A percentile compares a stretch with the other conserved stretches of the same genome.
Evolutionary conservation across 2,113 vertebrate genomes (phyloP).

Genomic region (Heterotis niloticus): DNA sequence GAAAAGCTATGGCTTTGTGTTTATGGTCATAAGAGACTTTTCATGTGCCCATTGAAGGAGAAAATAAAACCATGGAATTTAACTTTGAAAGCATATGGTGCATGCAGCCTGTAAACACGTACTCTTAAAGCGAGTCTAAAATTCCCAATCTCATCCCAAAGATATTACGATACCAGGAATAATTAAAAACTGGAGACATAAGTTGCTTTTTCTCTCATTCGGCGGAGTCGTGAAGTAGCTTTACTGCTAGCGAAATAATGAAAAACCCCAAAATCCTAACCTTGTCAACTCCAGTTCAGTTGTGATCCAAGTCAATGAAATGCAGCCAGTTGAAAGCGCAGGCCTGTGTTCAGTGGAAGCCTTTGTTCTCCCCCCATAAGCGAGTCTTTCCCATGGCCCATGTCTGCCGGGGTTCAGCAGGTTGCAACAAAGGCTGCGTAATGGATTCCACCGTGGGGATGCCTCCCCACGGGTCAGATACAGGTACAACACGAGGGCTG

Average conservation of each 20-base stretch:
- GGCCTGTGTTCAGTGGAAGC: neutral
- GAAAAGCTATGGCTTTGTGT: neutral
- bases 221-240: no score
- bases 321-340: constrained; percentile 10
- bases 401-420: neutral
- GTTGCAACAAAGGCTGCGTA: neutral
- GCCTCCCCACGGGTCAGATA: neutral
- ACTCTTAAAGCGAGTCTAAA: neutral
- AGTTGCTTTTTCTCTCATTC: neutral
- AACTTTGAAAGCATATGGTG: no score
- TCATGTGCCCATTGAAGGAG: no score
- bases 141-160: neutral
- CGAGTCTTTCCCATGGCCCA: constrained; percentile 22
- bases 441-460: constrained; percentile 15
- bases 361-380: constrained; percentile 14
- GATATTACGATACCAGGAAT: neutral
- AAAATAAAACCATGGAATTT: no score
- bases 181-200: neutral
- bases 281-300: constrained; percentile 5
- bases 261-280: neutral
- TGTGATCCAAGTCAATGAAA: constrained; percentile 19
- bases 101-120: no score
- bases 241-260: neutral
- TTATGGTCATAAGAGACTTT: neutral
- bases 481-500: neutral